Conservation (phyloP, 35 echinoderm and acorn worm species). For the Chiridota heheva region DNA sequence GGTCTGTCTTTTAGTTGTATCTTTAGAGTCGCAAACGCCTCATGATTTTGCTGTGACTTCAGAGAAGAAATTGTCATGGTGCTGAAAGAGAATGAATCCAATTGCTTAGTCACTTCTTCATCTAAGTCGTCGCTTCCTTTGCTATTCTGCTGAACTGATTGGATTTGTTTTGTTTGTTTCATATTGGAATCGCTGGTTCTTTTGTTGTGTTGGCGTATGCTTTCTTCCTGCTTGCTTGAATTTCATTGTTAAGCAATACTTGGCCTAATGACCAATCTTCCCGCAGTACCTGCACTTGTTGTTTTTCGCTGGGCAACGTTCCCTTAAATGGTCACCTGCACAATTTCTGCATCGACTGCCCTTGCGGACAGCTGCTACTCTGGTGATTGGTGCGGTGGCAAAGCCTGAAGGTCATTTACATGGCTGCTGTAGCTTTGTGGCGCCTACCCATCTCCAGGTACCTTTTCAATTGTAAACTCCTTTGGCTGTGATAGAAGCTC, state of each 20-base stretch:
- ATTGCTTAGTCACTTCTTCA: background rate
- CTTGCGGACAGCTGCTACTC: background rate
- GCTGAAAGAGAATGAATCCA: constrained; percentile 14
- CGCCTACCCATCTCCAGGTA: constrained; percentile 3
- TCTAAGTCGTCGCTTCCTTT: background rate
- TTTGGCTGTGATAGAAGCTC: constrained; percentile 13
- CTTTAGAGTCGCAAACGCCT: background rate
- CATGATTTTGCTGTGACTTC: background rate
- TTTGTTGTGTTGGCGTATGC: background rate
- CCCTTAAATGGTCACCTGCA: constrained; percentile 12
- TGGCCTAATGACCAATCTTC: constrained; percentile 24
- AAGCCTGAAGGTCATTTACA: constrained; percentile 13
- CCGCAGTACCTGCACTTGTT: background rate
- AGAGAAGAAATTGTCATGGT: background rate
- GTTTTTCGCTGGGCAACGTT: constrained; percentile 2
- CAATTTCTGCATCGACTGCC: constrained; percentile 30
- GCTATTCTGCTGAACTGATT: constrained; percentile 1
- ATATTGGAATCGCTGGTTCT: background rate
- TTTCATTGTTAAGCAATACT: constrained; percentile 8
- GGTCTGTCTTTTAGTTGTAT: constrained; percentile 20
- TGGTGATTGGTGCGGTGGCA: background rate
- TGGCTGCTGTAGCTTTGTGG: constrained; percentile 42
- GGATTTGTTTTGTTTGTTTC: background rate
- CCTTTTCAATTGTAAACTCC: constrained; percentile 8
- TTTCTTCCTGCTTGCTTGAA: background rate